Conservation (phyloP, 37 sponge, comb jelly and placozoan genomes). For the Ianthella basta region DNA sequence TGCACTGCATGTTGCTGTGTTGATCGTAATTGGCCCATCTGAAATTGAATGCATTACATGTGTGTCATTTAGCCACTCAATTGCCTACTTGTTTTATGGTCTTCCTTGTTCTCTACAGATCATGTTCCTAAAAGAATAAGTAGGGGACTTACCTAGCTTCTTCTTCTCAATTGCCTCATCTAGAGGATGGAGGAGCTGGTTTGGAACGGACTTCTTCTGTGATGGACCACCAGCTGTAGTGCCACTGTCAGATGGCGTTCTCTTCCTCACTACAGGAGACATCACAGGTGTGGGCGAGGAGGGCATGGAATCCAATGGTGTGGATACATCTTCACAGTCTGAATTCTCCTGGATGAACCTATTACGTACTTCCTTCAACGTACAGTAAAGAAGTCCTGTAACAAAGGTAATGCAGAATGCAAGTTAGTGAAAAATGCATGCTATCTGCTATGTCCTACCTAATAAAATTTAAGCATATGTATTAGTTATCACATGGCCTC, state of each 20-base stretch:
- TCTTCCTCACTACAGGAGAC: background rate
- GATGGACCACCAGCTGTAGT: background rate
- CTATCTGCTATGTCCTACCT: no score
- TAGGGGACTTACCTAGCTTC: background rate
- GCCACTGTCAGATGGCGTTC: background rate
- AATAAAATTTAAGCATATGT: no score
- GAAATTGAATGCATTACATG: no score
- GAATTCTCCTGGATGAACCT: background rate
- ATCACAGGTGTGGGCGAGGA: background rate
- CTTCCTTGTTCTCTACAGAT: no score
- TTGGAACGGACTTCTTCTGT: background rate
- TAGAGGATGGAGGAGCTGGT: background rate
- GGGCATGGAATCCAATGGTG: background rate
- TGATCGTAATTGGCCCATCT: background rate
- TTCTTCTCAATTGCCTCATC: conserved; percentile 6
- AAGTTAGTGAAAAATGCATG: no score
- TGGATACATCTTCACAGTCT: no score
- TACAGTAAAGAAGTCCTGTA: background rate
- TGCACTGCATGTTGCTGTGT: background rate
- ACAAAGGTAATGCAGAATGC: no score
- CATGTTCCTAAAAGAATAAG: no score
- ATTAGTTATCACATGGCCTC: no score
- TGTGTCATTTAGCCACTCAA: no score
- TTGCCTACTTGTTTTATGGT: no score
- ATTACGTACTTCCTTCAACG: background rate